Evolutionary conservation across 2,888 invertebrate genomes (phyloP), one percentile per base, ranked within the genome.

Genomic region (Merodon equestris): DNA sequence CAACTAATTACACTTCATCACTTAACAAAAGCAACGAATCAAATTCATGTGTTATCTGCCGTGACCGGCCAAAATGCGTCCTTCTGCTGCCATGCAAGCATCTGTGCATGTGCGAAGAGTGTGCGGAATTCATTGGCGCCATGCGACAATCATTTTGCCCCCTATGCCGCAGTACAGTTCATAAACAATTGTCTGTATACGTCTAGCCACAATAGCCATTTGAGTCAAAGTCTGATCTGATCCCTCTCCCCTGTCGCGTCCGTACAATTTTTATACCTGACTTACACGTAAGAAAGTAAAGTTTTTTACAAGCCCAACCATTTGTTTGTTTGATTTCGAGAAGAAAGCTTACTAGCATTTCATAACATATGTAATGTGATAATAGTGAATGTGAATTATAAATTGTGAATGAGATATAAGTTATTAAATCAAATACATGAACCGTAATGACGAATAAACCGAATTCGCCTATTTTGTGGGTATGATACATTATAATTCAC

Each of bases 21-120:
- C 34, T 68, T 1, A 73, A 68, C 12, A 77, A 73, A n/a, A 61
- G 67, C 63, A 77, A 68, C 17, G 77, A 77, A 44, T 48, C 44
- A 0, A 77, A 50, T 48, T 77, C 57, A 13, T 85, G 84, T 61
- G 83, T 85, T 9, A 63, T 83, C 1, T 85, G 84, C 42, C 83
- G 74, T 17, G 84, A 85, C 44, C 82, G 79, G 7, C 77, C 76
- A 7, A 85, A 84, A 72, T 82, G 83, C 70, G 83, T 85, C 9
- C 64, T 85, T 0, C 56, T 85, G 12, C 19, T 84, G 14, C 84
- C 84, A 0, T 85, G 84, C 64, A 83, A 81, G n/a, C 84, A 85
- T 73, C 79, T 85, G n/a, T 85, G 84, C 10, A 70, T 85, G 66
- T 85, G 84, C 72, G 71, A 83, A 15, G 82, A 82, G 27, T 85